Conservation (phyloP, 2,888 invertebrate species). For the Erebia epiphron region DNA sequence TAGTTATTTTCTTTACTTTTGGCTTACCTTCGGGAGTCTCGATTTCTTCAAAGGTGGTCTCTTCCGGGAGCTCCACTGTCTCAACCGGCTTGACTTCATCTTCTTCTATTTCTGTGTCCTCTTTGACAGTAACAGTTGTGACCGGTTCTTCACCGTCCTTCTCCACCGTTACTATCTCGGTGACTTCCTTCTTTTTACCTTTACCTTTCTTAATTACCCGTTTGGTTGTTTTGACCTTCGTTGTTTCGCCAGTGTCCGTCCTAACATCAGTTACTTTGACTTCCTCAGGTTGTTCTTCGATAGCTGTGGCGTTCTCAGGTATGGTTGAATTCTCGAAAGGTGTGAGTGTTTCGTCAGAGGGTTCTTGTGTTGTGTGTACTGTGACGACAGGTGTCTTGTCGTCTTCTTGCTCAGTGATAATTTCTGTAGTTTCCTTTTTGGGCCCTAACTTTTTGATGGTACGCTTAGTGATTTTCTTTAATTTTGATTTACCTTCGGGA, state of each 20-base stretch:
- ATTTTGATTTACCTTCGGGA: neutral
- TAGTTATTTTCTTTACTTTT: conserved; percentile 50
- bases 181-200: neutral
- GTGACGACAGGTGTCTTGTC: neutral
- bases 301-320: neutral
- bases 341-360: neutral
- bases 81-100: neutral
- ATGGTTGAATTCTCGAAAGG: neutral
- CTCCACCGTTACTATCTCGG: neutral
- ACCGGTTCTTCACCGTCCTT: conserved; percentile 6
- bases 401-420: neutral
- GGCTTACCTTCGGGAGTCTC: conserved; percentile 48
- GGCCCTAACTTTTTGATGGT: neutral
- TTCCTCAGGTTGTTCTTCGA: neutral
- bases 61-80: conserved; percentile 12
- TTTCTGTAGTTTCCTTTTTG: neutral
- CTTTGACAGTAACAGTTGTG: neutral
- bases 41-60: conserved; percentile 55
- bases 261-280: neutral
- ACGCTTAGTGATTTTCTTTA: neutral
- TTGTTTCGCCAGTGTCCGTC: neutral
- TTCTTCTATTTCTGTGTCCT: neutral
- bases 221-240: neutral
- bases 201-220: neutral
- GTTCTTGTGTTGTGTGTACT: neutral